Evolutionary conservation across 2,797 vertebrate genomes (phyloP).

Genomic region (Huso huso): DNA sequence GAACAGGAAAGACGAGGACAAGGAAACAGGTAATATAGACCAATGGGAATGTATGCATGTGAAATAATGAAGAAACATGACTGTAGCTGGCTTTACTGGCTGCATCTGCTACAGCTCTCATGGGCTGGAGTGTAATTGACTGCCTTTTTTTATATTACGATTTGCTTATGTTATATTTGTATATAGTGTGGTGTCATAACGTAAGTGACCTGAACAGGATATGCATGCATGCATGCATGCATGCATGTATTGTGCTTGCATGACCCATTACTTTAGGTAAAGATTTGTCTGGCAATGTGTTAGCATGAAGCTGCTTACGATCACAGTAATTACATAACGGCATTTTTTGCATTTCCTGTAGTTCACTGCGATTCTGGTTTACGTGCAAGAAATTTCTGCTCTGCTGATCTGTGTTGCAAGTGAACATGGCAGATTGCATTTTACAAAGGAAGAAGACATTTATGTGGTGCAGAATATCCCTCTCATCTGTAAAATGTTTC

Average conservation of each 20-base stretch:
- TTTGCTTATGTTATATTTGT: constrained; percentile 13
- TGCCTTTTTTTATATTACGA: constrained; percentile 16
- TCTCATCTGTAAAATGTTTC: too few relatives aligned
- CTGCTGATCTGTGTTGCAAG: constrained; percentile 23
- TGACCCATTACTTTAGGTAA: neutral
- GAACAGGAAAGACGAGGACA: constrained; percentile 97
- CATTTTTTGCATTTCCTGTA: constrained; percentile 17
- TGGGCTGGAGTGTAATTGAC: constrained; percentile 37
- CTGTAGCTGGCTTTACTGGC: constrained; percentile 49
- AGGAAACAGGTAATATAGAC: constrained; percentile 90
- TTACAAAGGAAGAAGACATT: too few relatives aligned
- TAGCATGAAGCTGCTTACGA: neutral
- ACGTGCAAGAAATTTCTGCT: neutral
- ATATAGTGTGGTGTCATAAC: constrained; percentile 32
- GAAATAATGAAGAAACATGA: constrained; percentile 41
- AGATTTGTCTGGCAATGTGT: neutral
- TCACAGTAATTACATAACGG: neutral
- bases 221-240: neutral
- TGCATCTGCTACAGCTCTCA: constrained; percentile 55
- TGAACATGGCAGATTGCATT: constrained; percentile 2
- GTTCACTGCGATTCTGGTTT: constrained; percentile 7
- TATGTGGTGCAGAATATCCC: too few relatives aligned
- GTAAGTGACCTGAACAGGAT: constrained; percentile 14
- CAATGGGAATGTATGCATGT: constrained; percentile 46
- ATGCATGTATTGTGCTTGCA: neutral